Evolutionary conservation across 1,140 invertebrate genomes (phyloP).

Genomic region (Eufriesea mexicana): DNA sequence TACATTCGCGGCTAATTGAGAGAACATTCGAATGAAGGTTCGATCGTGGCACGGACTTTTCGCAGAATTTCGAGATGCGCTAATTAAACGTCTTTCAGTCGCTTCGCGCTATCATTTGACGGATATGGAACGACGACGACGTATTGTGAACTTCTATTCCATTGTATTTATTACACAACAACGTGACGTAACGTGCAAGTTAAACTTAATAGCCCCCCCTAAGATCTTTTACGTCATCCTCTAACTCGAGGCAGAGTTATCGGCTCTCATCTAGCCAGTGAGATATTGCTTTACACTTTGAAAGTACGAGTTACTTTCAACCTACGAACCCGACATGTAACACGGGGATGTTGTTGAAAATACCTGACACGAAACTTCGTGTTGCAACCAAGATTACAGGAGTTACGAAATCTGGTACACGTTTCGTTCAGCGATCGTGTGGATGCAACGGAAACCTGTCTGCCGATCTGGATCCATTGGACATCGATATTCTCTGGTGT

Average conservation of each 20-base stretch:
- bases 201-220: conserved; percentile 18
- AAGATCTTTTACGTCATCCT: conserved; percentile 19
- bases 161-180: conserved; percentile 13
- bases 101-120: too few species aligned
- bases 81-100: not conserved
- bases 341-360: not conserved
- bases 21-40: too few species aligned
- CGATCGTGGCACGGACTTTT: not conserved
- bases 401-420: not conserved
- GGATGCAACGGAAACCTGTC: not conserved
- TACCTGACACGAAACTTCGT: not conserved
- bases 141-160: not conserved
- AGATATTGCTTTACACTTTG: not conserved
- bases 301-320: not conserved
- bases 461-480: too few species aligned
- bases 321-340: not conserved
- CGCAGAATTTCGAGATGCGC: not conserved
- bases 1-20: not conserved
- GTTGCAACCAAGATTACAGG: not conserved
- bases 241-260: not conserved
- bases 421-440: not conserved
- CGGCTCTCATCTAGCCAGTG: not conserved
- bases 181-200: not conserved
- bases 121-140: too few species aligned
- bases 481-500: too few species aligned